Percentiles rank a stretch among this genome's conserved stretches.
Evolutionary conservation across 1,140 invertebrate genomes (phyloP).

Genomic region (Lordiphosa clarofinis): DNA sequence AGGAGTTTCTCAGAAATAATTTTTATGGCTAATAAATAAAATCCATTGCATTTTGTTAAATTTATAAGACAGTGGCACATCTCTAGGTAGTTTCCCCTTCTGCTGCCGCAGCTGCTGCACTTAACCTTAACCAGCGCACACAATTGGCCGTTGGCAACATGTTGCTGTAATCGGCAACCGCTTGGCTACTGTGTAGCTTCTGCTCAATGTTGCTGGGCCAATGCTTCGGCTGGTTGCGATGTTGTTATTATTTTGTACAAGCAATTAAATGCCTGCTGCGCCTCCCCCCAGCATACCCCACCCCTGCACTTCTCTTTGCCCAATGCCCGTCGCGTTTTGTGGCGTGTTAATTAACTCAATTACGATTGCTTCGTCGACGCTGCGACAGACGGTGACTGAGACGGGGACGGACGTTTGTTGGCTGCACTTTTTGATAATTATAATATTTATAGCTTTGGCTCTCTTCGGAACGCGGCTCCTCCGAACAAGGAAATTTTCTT

Average conservation of each 20-base stretch:
- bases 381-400: constrained; percentile 6
- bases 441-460: constrained; percentile 66
- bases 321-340: constrained; percentile 67
- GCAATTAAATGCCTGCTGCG: constrained; percentile 69
- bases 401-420: constrained; percentile 13
- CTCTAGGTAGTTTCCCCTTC: not conserved
- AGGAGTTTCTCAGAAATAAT: too few species aligned
- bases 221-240: constrained; percentile 21
- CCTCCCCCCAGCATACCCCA: not conserved
- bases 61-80: too few species aligned
- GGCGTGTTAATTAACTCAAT: constrained; percentile 77
- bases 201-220: constrained; percentile 21
- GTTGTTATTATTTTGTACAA: constrained; percentile 68
- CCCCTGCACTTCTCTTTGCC: not conserved
- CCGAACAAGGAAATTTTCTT: constrained; percentile 58
- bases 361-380: constrained; percentile 63
- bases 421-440: constrained; percentile 66
- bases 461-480: constrained; percentile 18
- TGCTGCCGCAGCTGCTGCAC: constrained; percentile 4
- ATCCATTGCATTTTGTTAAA: not conserved
- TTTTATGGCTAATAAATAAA: too few species aligned
- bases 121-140: constrained; percentile 4
- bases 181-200: constrained; percentile 11
- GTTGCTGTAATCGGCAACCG: constrained; percentile 24
- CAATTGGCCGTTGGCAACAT: constrained; percentile 35